Conservation (phyloP, 2,888 invertebrate species). For the Archips crataeganus region DNA sequence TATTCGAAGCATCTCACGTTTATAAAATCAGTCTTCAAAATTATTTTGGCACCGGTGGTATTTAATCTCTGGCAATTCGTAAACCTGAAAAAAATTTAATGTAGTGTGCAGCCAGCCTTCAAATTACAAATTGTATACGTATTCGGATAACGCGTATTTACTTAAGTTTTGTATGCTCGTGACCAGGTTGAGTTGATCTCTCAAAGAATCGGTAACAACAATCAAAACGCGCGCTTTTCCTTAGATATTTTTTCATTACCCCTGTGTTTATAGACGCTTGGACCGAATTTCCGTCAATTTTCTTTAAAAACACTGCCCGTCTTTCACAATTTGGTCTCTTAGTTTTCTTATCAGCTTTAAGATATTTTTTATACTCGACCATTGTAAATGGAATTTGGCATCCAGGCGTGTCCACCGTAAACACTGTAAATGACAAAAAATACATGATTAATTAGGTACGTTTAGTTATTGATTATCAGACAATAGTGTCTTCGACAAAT, state of each 20-base stretch:
- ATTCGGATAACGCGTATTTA: conserved; percentile 45
- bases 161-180: conserved; percentile 51
- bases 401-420: conserved; percentile 65
- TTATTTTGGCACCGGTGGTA: conserved; percentile 56
- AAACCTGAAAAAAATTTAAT: conserved; percentile 58
- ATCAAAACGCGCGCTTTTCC: conserved; percentile 54
- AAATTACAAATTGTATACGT: conserved; percentile 25
- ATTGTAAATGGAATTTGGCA: conserved; percentile 68
- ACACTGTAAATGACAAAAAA: conserved; percentile 54
- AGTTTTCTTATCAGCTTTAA: conserved; percentile 46
- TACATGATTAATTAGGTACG: neutral
- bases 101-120: neutral
- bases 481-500: neutral
- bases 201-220: conserved; percentile 70
- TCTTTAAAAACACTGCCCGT: conserved; percentile 67
- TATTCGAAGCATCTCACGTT: conserved; percentile 68
- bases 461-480: too few species aligned
- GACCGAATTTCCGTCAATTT: conserved; percentile 56
- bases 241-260: conserved; percentile 58
- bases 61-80: conserved; percentile 61
- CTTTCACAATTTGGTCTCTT: conserved; percentile 57
- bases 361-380: conserved; percentile 56
- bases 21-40: conserved; percentile 67
- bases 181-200: conserved; percentile 45
- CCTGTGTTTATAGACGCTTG: conserved; percentile 60